These are phyloP conservation scores for Volucella inanis DNA, from an alignment of 2,888 invertebrate species.

Conservation along the genomic window DNA sequence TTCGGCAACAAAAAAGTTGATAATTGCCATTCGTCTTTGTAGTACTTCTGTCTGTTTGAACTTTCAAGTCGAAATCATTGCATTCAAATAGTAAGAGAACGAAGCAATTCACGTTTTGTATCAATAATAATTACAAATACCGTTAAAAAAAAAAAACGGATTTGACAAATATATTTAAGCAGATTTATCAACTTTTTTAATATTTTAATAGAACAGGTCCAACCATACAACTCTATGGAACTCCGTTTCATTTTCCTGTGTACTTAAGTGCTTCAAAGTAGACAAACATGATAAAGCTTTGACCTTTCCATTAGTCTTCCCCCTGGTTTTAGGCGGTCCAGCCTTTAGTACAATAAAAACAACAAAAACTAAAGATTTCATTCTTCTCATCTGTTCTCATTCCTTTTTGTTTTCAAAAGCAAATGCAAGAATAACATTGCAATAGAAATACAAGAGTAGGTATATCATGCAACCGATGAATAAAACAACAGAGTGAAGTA, in stretches of 20 bases:
- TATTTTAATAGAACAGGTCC: not conserved
- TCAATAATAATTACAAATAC: too few species aligned
- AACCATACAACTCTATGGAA: not conserved
- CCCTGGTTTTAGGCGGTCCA: not conserved
- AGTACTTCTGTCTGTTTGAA: too few species aligned
- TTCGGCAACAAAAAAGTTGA: too few species aligned
- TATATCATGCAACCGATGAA: constrained; percentile 37
- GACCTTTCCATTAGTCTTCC: constrained; percentile 22
- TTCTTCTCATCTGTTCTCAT: not conserved
- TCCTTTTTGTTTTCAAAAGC: too few species aligned
- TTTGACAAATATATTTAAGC: too few species aligned
- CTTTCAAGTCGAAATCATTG: too few species aligned
- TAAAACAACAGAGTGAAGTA: constrained; percentile 46
- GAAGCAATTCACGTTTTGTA: too few species aligned
- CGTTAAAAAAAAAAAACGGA: too few species aligned
- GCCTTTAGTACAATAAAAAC: not conserved
- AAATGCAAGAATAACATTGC: constrained; percentile 46
- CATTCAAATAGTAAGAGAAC: too few species aligned
- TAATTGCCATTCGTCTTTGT: too few species aligned
- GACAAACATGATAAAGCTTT: too few species aligned
- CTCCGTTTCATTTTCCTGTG: not conserved
- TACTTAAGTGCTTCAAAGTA: not conserved
- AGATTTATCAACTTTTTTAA: not conserved
- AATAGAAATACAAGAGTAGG: constrained; percentile 41
- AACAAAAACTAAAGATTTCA: not conserved